Evolutionary conservation across 2,113 vertebrate species (phyloP).

Genomic region (Pangasianodon hypophthalmus): DNA sequence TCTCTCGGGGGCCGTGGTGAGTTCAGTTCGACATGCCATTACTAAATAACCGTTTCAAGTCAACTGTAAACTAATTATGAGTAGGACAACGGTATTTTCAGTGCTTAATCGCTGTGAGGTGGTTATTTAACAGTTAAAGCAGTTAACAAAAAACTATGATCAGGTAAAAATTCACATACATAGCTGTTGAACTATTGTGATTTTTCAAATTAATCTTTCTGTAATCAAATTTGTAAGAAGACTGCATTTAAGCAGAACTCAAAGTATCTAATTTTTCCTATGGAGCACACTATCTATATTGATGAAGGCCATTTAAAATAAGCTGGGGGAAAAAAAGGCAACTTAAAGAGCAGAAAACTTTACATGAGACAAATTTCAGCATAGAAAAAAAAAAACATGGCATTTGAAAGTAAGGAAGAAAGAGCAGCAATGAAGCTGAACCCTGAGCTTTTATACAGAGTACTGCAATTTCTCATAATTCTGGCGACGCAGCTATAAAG

Average conservation of each 20-base stretch:
- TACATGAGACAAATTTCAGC: background rate
- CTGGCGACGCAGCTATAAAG: background rate
- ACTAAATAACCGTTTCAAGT: background rate
- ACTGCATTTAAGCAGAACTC: background rate
- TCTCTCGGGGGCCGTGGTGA: slow-evolving; percentile 35
- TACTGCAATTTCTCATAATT: slow-evolving; percentile 5
- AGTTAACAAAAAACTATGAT: background rate
- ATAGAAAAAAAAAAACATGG: background rate
- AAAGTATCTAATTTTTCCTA: background rate
- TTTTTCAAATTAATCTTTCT: background rate
- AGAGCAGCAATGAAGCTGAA: slow-evolving; percentile 38
- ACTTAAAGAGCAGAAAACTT: background rate
- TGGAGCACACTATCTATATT: no score
- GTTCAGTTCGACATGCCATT: slow-evolving; percentile 6
- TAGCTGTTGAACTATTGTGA: background rate
- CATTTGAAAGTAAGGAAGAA: background rate
- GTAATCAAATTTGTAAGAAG: background rate
- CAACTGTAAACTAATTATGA: background rate
- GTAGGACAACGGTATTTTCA: background rate
- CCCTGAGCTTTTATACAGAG: slow-evolving; percentile 46
- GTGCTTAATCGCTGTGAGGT: background rate
- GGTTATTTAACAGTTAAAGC: background rate
- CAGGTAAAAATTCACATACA: background rate
- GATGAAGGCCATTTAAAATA: background rate
- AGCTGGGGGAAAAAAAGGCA: background rate